Base-by-base conservation (phyloP, 1,140 invertebrate genomes). In the Lanistes nyassanus region DNA sequence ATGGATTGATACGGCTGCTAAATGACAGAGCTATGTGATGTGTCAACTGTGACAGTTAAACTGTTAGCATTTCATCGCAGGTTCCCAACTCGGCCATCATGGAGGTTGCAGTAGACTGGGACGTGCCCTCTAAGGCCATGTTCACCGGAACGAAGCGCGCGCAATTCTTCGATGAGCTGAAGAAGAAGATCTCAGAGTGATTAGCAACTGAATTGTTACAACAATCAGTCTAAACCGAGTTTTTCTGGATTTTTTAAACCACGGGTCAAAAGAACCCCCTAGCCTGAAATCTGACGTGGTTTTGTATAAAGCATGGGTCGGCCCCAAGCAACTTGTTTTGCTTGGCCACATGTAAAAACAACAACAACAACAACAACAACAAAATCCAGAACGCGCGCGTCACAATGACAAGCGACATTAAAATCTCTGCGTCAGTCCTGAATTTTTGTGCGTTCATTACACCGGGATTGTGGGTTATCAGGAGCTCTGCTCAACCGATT, bases 121-220 rank as follows among this genome's bases (percentile, higher is more conserved):
- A 78, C 42, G 70, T 76, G 75, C 65, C 65, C 5, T 67, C 71
- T 26, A 81, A 81, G 51, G 68, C 53, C 26, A 76, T 81, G 39
- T 47, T 76, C 47, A 68, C 64, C 3, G 42, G 58, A 34, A 37
- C 62, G 36, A 74, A 65, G 29, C 60, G 72, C 9, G 58, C 62
- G 13, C 19, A 53, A 0, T 74, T 56, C 29, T 70, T 47, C 19
- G 42, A 47, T 1, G 42, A 47, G 42, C 19, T 47, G 5, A 47
- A 47, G 42, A 47, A 42, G 13, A 0, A 42, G 6, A 31, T 9
- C n/a, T 9, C n/a, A 11, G 58, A 11, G 58, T 62, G 58, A 29
- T n/a, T 62, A 31, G 53, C 13, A n/a, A n/a, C 53, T 55, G 53
- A 55, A n/a, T 55, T 55, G 53, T n/a, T 13, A 16, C 13, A 13